phyloP scores from a whole-genome alignment of 2,797 vertebrate species.

The Lepidocolaptes lacrymiger region DNA sequence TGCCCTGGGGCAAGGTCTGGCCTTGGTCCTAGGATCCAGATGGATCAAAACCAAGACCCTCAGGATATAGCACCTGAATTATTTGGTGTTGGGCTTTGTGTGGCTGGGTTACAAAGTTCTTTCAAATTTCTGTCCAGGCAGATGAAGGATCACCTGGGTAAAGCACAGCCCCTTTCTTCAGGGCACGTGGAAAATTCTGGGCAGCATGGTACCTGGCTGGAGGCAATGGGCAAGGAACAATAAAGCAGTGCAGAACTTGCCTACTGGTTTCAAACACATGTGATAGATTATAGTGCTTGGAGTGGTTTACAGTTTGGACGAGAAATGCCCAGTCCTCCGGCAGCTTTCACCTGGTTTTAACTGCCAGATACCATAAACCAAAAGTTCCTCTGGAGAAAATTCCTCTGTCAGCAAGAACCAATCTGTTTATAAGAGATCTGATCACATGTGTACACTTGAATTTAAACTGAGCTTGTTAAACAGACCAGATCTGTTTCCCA shows the following conservation, averaged over 20 bases:
- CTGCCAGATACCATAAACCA: not conserved
- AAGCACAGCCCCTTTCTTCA: not conserved
- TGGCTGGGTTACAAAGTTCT: not conserved
- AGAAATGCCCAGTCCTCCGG: not conserved
- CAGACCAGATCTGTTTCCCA: not conserved
- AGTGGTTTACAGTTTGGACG: not conserved
- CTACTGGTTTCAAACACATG: not conserved
- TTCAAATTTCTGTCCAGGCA: not conserved
- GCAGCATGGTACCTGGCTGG: not conserved
- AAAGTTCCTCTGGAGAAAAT: not conserved
- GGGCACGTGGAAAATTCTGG: not conserved
- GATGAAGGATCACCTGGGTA: not conserved
- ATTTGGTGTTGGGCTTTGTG: not conserved
- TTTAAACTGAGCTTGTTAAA: not conserved
- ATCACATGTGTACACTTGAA: not conserved
- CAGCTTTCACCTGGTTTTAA: not conserved
- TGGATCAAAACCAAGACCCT: not conserved
- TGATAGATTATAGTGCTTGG: not conserved
- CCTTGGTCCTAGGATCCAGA: not conserved
- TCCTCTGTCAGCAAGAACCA: not conserved
- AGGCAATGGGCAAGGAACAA: accelerated
- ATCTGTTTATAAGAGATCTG: not conserved
- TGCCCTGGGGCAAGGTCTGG: not conserved
- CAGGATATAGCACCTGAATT: not conserved
- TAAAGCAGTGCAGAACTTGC: not conserved